Conservation (phyloP, 2,888 invertebrate species). For the Cheilosia variabilis region DNA sequence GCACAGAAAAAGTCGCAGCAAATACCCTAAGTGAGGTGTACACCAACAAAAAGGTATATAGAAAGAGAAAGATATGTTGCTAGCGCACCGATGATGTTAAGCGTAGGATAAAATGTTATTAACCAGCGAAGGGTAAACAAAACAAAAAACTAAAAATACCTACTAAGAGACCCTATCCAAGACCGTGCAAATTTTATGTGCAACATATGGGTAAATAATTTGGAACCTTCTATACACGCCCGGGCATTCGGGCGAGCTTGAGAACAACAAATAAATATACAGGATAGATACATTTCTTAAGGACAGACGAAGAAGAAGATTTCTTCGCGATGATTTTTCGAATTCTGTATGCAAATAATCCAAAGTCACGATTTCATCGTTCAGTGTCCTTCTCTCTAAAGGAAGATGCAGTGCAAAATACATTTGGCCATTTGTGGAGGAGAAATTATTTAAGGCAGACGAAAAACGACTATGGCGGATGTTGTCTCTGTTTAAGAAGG, state of each 20-base stretch:
- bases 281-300: constrained; percentile 40
- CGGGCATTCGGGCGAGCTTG: constrained; percentile 24
- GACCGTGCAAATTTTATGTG: constrained; percentile 55
- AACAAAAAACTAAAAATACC: constrained; percentile 2
- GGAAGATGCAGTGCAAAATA: constrained; percentile 51
- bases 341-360: constrained; percentile 75
- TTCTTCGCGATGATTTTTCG: constrained; percentile 72
- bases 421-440: constrained; percentile 49
- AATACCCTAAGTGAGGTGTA: constrained; percentile 59
- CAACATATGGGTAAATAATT: constrained; percentile 74
- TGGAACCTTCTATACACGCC: constrained; percentile 46
- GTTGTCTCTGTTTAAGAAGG: constrained; percentile 32
- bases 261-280: constrained; percentile 15
- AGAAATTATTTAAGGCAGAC: constrained; percentile 72
- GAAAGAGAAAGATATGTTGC: constrained; percentile 55
- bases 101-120: constrained; percentile 75
- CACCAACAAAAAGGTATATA: not conserved
- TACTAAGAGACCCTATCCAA: constrained; percentile 2
- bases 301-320: constrained; percentile 66
- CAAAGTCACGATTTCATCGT: constrained; percentile 73
- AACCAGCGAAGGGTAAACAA: constrained; percentile 57
- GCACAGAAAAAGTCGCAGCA: constrained; percentile 63
- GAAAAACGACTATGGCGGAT: constrained; percentile 54
- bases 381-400: constrained; percentile 57
- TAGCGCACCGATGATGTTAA: constrained; percentile 70